Base-by-base conservation (phyloP, 2,797 vertebrate species). In the Platalea minor region DNA sequence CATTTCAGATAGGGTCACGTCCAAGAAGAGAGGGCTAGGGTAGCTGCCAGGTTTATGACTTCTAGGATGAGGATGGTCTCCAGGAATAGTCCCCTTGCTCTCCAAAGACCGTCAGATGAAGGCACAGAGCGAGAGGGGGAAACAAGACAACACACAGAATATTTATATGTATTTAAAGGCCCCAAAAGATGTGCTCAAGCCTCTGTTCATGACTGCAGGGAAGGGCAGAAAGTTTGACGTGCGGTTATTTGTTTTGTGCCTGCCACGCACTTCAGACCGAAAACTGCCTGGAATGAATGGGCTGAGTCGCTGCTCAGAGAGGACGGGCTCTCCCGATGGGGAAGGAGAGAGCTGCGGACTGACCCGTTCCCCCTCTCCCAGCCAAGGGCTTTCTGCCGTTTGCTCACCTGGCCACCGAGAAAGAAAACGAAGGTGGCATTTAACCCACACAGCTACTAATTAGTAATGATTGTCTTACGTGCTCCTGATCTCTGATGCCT, bases 11-110 rank as follows among this genome's bases (percentile, higher is more conserved):
- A 95, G 67, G 76, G 45, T 86, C 7, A 4, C 0, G 3, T 31
- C 84, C 91, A 84, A 81, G 82, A 11, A 14, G 25, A 43, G 63
- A 86, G 35, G 65, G 73, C 53, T 75, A 59, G 59, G 46, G 31
- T 29, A 82, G 94, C 86, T 96, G 94, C 93, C 94, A 95, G 81
- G 13, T 39, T 92, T 90, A 9, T 78, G 90, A 92, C 61, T 96
- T 95, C 92, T 59, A 91, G 86, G 85, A 86, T 83, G 83, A 89
- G 81, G 37, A 60, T 43, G 51, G 64, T 41, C 41, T 76, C 92
- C 84, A 95, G 65, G 86, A 96, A 96, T 29, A 96, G 86, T 8
- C 28, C 35, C 31, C 70, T 89, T 46, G 68, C 12, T 81, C 57
- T 89, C 81, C 64, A 18, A 33, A 81, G 82, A 78, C 50, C 15